phyloP scores from a whole-genome alignment of 1,140 invertebrate genomes.

The Diachasma alloeum region DNA sequence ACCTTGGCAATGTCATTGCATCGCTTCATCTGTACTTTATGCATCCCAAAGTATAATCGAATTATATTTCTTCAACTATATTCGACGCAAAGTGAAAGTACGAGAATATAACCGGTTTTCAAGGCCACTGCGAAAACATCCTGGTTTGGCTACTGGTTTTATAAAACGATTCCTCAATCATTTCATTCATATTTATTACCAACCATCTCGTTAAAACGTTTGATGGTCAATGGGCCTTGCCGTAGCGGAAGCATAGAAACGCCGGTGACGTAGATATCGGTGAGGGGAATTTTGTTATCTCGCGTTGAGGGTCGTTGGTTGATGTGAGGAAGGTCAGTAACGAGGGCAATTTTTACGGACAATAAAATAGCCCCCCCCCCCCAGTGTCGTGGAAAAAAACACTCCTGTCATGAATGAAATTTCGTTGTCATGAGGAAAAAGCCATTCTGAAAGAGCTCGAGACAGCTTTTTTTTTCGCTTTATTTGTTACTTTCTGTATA shows the following conservation, averaged over 20 bases:
- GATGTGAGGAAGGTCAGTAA: constrained; percentile 24
- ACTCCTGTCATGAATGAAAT: background rate
- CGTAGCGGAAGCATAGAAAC: background rate
- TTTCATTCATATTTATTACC: background rate
- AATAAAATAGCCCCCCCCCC: background rate
- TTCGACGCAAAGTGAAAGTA: background rate
- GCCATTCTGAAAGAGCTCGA: background rate
- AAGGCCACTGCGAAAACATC: background rate
- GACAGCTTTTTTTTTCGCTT: background rate
- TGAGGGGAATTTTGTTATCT: constrained; percentile 1
- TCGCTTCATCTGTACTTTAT: too few species aligned
- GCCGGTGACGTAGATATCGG: background rate
- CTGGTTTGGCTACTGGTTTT: background rate
- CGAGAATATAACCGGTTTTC: background rate
- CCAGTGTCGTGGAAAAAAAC: background rate
- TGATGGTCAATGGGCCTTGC: background rate
- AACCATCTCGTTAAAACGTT: background rate
- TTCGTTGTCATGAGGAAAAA: background rate
- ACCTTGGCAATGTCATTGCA: too few species aligned
- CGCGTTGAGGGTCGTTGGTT: constrained; percentile 16
- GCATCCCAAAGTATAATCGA: too few species aligned
- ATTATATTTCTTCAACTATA: background rate
- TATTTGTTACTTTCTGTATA: background rate
- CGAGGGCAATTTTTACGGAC: constrained; percentile 17
- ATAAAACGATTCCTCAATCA: background rate